These are phyloP conservation scores for Notothenia rossii DNA, from an alignment of 2,113 vertebrate genomes.

Conservation along the genomic window DNA sequence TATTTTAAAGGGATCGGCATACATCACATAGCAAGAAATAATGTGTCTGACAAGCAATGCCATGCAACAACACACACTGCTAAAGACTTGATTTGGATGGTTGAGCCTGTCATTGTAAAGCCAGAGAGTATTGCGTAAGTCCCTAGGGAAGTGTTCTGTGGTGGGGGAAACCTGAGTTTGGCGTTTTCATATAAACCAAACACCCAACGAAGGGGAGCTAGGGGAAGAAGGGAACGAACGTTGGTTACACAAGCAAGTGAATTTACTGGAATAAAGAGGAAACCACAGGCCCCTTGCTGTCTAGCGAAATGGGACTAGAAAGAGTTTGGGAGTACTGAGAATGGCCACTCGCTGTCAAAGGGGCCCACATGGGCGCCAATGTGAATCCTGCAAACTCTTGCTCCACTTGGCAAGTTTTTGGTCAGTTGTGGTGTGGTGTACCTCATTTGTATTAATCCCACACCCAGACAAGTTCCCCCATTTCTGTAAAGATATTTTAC, in stretches of 20 bases:
- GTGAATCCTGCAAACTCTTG: background rate
- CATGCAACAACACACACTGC: conserved; percentile 19
- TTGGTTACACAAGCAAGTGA: conserved; percentile 55
- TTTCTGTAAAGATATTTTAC: conserved; percentile 73
- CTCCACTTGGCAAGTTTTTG: background rate
- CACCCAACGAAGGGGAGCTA: conserved; percentile 16
- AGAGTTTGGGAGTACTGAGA: conserved; percentile 42
- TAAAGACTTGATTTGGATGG: conserved; percentile 6
- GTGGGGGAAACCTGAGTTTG: conserved; percentile 64
- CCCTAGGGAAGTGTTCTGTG: conserved; percentile 56
- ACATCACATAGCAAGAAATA: conserved; percentile 38
- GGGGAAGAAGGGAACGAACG: conserved; percentile 35
- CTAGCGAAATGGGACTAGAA: conserved; percentile 71
- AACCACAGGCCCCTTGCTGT: conserved; percentile 83
- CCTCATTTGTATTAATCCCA: background rate
- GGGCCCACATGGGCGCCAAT: conserved; percentile 13
- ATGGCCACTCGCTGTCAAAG: conserved; percentile 32
- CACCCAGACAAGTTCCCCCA: background rate
- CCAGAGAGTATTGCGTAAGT: conserved; percentile 42
- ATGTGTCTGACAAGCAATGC: conserved; percentile 44
- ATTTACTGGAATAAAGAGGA: conserved; percentile 51
- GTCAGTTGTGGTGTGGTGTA: background rate
- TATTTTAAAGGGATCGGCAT: conserved; percentile 53
- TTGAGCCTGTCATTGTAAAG: conserved; percentile 51
- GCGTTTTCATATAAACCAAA: conserved; percentile 61